Evolutionary conservation across 2,797 vertebrate species (phyloP), one percentile per base, ranked within the genome.

Genomic region (Darevskia mixta): DNA sequence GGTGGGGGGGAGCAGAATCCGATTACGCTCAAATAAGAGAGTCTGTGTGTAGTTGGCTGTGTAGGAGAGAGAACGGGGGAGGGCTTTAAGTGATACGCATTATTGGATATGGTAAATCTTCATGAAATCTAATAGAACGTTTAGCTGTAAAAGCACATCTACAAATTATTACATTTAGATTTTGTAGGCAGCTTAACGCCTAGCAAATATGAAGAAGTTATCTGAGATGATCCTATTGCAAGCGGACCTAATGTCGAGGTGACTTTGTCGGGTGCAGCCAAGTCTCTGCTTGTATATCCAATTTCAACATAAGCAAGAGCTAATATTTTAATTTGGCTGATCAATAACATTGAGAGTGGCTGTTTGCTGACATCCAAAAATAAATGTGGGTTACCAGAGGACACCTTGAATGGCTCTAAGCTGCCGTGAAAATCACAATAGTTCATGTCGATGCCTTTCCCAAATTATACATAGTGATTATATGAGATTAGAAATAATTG

Each of bases 81-180:
- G 58, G 18, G 58, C 49, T 90, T 91, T 78, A 67, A 15, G 11
- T 79, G 18, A 45, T 49, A 27, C 72, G 90, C 78, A 61, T 73
- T 25, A 29, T 67, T 85, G n/a, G 18, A 88, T 66, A 73, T 71
- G 69, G 0, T 94, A 82, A 86, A 83, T 93, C 88, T 92, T 92
- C 75, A 83, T 84, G 89, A 90, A 93, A 92, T 82, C 78, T 69
- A 83, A 86, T 77, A 64, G 49, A 85, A 90, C 75, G 83, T 88
- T 91, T 92, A 66, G 91, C 90, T 90, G 92, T 90, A 91, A 86
- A 80, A 90, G 71, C 23, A 25, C 17, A 75, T 86, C 82, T 90
- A 58, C 49, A 49, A 89, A 93, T 90, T 92, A 86, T 82, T 88
- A 89, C 79, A 86, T 91, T 89, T 75, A 80, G 81, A 75, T 1